Evolutionary conservation across 2,888 invertebrate genomes (phyloP), one percentile per base, ranked within the genome.

Genomic region (Drepana falcataria): DNA sequence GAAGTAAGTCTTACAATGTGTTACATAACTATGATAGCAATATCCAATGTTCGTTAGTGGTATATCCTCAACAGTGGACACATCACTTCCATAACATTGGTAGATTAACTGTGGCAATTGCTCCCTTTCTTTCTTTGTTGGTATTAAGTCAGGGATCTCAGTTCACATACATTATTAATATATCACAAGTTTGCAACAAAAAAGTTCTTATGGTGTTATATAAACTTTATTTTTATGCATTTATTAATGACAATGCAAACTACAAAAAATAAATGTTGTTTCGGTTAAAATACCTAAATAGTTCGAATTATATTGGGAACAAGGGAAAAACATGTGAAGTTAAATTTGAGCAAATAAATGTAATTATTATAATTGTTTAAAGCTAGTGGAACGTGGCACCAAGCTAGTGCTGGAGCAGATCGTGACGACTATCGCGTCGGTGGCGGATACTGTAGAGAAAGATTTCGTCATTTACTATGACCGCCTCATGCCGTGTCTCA

Each of bases 401-500:
- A 99, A 99, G 83, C 92, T 99, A 61, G 99, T 99, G 6, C 89
- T 99, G 60, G 99, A 99, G 87, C 99, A 99, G 90, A 95, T 98
- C 53, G 98, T 99, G n/a, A 99, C 99, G 0, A 99, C 99, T 3
- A 97, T 99, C 63, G 99, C 99, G 5, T 98, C 99, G 0, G 98
- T 99, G 0, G 99, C 99, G 1, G 99, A 99, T 83, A 98, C 99
- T 0, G 97, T 98, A 7, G 98, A 99, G 84, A 97, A 98, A 74
- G 97, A 98, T 75, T 99, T 99, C 84, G 94, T 96, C 4, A 92
- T 94, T 2, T 99, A 98, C 87, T 99, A 99, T 75, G 98, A 98
- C 79, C 94, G 97, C 66, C 90, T 95, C 65, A 95, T 98, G 93
- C 99, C 99, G 0, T 98, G 97, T 77, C 93, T 99, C 61, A 99